phyloP scores from a whole-genome alignment of 2,113 vertebrate species.

The Macrotus californicus region DNA sequence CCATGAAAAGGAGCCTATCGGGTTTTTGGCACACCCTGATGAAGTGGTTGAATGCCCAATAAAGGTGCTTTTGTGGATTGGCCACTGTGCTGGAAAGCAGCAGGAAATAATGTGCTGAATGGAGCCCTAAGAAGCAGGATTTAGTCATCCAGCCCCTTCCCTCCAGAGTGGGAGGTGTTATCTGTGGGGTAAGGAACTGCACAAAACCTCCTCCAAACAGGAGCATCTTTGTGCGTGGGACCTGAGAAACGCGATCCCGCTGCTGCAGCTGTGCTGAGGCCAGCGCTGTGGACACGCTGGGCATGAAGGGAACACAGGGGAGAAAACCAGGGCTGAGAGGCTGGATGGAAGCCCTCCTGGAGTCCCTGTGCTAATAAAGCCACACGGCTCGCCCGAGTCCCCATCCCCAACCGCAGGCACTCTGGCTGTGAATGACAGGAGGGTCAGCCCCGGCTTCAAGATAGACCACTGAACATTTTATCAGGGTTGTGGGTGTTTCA shows the following conservation, averaged over 20 bases:
- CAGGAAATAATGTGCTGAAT: slow-evolving; percentile 73
- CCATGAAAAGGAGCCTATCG: slow-evolving; percentile 68
- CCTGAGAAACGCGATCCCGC: slow-evolving; percentile 62
- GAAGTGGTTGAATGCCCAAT: slow-evolving; percentile 52
- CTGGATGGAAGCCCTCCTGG: neutral
- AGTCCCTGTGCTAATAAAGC: neutral
- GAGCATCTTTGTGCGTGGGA: slow-evolving; percentile 76
- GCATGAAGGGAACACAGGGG: slow-evolving; percentile 14
- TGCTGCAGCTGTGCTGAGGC: slow-evolving; percentile 71
- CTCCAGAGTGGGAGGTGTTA: slow-evolving; percentile 57
- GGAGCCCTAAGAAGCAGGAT: slow-evolving; percentile 58
- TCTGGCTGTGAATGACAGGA: neutral
- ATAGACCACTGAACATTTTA: neutral
- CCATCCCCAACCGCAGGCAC: neutral
- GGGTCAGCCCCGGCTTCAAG: neutral
- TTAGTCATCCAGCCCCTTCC: slow-evolving; percentile 30
- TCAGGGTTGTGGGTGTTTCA: neutral
- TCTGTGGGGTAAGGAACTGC: slow-evolving; percentile 60
- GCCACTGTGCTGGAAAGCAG: slow-evolving; percentile 57
- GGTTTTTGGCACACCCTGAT: slow-evolving; percentile 61
- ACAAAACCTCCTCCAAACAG: slow-evolving; percentile 71
- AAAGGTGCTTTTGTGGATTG: slow-evolving; percentile 74
- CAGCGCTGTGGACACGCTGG: slow-evolving; percentile 61
- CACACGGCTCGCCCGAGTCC: neutral
- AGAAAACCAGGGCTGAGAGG: neutral